These are phyloP conservation scores for Galerucella pusilla DNA, from an alignment of 2,888 invertebrate genomes.

Conservation along the genomic window DNA sequence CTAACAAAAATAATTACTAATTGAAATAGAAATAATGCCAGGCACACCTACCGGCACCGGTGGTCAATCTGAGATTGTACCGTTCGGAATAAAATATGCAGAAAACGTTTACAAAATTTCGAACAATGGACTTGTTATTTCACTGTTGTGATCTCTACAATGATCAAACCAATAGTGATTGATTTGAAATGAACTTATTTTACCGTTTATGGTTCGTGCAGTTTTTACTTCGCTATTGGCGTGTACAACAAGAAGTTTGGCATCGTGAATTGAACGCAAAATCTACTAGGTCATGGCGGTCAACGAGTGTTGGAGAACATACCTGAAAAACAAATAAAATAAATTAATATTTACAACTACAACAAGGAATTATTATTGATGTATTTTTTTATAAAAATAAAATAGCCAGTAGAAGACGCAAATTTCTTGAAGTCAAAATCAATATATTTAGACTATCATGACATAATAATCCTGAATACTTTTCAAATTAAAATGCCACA, in stretches of 20 bases:
- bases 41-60: conserved; percentile 20
- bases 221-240: conserved; percentile 16
- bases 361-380: too few relatives aligned
- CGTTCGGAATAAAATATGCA: background rate
- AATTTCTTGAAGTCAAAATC: too few relatives aligned
- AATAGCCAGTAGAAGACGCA: too few relatives aligned
- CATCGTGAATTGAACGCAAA: background rate
- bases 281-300: background rate
- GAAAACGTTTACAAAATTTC: conserved; percentile 20
- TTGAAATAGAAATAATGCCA: conserved; percentile 37
- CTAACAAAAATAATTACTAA: conserved; percentile 34
- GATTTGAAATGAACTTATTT: conserved; percentile 10
- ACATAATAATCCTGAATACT: too few relatives aligned
- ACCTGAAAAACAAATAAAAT: background rate
- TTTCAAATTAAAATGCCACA: too few relatives aligned
- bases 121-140: conserved; percentile 23
- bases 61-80: conserved; percentile 14
- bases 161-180: background rate
- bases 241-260: background rate
- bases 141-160: conserved; percentile 12
- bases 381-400: too few relatives aligned
- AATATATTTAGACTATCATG: too few relatives aligned
- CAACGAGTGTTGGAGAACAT: background rate
- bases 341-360: background rate
- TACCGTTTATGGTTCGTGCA: conserved; percentile 6